Evolutionary conservation across 2,888 invertebrate genomes (phyloP), one percentile per base, ranked within the genome.

Genomic region (Cosmopolites sordidus): DNA sequence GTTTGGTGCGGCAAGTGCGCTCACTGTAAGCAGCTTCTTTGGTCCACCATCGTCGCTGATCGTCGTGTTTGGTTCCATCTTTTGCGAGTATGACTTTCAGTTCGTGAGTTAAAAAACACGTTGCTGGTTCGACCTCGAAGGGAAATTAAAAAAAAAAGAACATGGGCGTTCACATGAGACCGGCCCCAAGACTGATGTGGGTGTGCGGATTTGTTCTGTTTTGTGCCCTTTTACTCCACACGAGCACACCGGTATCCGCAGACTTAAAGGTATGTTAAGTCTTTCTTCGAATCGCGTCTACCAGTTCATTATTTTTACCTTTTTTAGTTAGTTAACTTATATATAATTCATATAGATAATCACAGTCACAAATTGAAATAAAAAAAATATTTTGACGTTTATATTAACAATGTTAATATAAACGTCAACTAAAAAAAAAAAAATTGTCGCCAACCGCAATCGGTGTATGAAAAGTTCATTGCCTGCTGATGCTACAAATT

Each of bases 181-280:
- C 29, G 29, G 38, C 48, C 53, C 54, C 43, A 27, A 45, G 50
- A 55, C 55, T 51, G 30, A 43, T 48, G 48, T 56, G 56, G 56
- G 51, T 55, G 54, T 51, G 46, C 18, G 50, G 55, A 39, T 27
- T 33, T 33, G n/a, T 51, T 18, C 44, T 56, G 48, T 51, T 56
- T 48, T 56, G 56, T 48, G 48, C 48, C 46, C 51, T 56, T 43
- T 33, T 55, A 43, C 29, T 56, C n/a, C 51, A 48, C 22, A 50
- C 51, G 16, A 33, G 46, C 29, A 51, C 51, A 14, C 48, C 39
- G 17, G 56, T 51, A 43, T 43, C 55, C 30, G 55, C 50, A 27
- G 48, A 55, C 43, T 44, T 51, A 47, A 43, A 55, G 55, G 55
- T 55, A 55, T 46, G 45, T 46, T 46, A 15, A 43, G 27, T 39